phyloP scores from a whole-genome alignment of 2,888 invertebrate species.

The Caenorhabditis auriculariae region DNA sequence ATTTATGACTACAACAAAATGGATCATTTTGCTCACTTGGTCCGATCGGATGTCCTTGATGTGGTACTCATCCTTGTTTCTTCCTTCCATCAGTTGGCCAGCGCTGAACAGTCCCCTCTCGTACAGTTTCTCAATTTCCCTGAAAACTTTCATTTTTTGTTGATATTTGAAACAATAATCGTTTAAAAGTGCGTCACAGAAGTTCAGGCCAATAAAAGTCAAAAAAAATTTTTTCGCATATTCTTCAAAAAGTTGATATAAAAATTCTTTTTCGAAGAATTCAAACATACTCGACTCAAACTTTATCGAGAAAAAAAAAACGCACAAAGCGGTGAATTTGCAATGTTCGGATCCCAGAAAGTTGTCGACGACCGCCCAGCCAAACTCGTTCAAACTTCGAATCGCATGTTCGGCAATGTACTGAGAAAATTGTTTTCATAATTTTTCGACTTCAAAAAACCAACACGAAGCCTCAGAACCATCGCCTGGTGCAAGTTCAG shows the following conservation, averaged over 20 bases:
- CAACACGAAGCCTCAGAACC: slow-evolving; percentile 39
- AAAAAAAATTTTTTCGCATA: no score
- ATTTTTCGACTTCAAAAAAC: slow-evolving; percentile 2
- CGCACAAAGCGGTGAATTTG: slow-evolving; percentile 42
- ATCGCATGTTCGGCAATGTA: slow-evolving; percentile 59
- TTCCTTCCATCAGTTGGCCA: slow-evolving; percentile 53
- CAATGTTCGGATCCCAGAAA: slow-evolving; percentile 57
- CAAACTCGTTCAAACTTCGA: slow-evolving; percentile 54
- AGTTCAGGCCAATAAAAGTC: no score
- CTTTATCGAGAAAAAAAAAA: background rate
- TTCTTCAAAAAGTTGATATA: no score
- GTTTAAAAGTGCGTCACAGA: no score
- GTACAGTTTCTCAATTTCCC: slow-evolving; percentile 55
- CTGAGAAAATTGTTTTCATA: slow-evolving; percentile 15
- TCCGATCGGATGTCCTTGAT: slow-evolving; percentile 57
- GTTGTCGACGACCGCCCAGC: slow-evolving; percentile 62
- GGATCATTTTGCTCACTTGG: slow-evolving; percentile 42
- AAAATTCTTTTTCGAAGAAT: no score
- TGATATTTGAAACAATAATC: no score
- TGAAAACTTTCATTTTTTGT: no score
- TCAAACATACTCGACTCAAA: background rate
- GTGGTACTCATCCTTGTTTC: slow-evolving; percentile 42
- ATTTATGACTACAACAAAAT: no score
- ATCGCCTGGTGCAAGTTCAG: slow-evolving; percentile 51
- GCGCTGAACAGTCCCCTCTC: slow-evolving; percentile 50